Conservation (phyloP, 2,113 vertebrate species). For the Carassius auratus region DNA sequence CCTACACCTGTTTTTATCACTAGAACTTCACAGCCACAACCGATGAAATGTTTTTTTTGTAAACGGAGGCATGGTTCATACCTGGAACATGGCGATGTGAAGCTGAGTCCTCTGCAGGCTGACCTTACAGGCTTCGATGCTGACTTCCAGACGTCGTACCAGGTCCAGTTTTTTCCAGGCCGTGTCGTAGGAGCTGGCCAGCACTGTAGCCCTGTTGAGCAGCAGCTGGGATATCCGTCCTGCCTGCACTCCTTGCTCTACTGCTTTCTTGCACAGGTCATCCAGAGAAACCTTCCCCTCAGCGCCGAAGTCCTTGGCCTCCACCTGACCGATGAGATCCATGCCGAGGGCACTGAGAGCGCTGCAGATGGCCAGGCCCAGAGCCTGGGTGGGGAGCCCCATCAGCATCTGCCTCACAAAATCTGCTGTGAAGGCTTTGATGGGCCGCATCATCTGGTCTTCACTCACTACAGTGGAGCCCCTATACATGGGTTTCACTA, state of each 20-base stretch:
- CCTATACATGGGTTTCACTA: conserved; percentile 86
- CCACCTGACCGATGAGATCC: conserved; percentile 91
- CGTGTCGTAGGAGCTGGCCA: conserved; percentile 92
- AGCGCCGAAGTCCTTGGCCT: conserved; percentile 95
- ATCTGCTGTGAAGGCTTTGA: conserved; percentile 96
- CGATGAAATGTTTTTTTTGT: neutral
- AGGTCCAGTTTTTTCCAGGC: conserved; percentile 97
- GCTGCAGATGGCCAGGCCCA: conserved; percentile 91
- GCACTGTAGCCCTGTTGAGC: conserved; percentile 90
- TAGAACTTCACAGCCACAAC: neutral
- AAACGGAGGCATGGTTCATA: conserved; percentile 54
- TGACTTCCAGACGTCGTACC: conserved; percentile 87
- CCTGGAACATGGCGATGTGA: conserved; percentile 97
- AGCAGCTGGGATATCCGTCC: conserved; percentile 88
- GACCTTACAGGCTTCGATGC: conserved; percentile 89
- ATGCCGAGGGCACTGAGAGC: conserved; percentile 90
- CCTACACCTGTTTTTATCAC: too few relatives aligned
- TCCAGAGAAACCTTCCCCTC: conserved; percentile 96
- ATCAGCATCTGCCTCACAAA: conserved; percentile 95
- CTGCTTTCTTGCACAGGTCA: conserved; percentile 92
- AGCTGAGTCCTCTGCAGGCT: conserved; percentile 93
- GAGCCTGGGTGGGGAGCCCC: conserved; percentile 92
- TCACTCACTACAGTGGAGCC: conserved; percentile 89
- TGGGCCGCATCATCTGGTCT: conserved; percentile 96
- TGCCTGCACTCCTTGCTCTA: conserved; percentile 90